Percentiles rank a stretch among this genome's conserved stretches.
Conservation (phyloP, 2,888 invertebrate genomes). For the Drosophila merina region DNA sequence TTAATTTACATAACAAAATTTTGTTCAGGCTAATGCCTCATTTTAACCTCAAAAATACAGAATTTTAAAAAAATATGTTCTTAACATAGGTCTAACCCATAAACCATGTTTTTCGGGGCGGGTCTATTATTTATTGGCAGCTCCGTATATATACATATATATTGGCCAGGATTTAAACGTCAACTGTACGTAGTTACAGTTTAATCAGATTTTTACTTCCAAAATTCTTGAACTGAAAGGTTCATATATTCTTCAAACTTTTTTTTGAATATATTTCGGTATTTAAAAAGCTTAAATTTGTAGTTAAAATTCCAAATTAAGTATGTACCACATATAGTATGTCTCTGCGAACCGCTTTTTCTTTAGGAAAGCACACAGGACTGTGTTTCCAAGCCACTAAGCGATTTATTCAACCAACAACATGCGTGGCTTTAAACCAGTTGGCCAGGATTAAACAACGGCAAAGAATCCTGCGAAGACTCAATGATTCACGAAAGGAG, state of each 20-base stretch:
- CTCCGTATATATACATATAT: no score
- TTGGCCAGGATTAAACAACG: background rate
- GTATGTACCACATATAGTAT: background rate
- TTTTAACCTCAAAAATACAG: no score
- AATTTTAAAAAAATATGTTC: no score
- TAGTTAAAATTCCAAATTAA: background rate
- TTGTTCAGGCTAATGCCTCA: no score
- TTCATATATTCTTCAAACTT: background rate
- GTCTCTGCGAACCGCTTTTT: background rate
- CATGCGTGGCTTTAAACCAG: background rate
- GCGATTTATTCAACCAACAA: background rate
- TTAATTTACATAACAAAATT: no score
- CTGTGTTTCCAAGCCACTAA: background rate
- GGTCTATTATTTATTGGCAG: no score
- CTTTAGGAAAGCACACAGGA: background rate
- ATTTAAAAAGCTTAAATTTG: background rate
- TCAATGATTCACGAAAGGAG: background rate
- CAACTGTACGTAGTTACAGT: no score
- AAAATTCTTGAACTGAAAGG: no score
- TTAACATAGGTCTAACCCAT: no score
- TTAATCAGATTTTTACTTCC: no score
- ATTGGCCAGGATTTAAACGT: no score
- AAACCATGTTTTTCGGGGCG: no score
- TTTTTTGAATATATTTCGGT: background rate
- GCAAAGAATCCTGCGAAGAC: background rate